Percentiles rank a stretch among this genome's conserved stretches.
phyloP scores from a whole-genome alignment of 2,113 vertebrate species.

The Cebus imitator region DNA sequence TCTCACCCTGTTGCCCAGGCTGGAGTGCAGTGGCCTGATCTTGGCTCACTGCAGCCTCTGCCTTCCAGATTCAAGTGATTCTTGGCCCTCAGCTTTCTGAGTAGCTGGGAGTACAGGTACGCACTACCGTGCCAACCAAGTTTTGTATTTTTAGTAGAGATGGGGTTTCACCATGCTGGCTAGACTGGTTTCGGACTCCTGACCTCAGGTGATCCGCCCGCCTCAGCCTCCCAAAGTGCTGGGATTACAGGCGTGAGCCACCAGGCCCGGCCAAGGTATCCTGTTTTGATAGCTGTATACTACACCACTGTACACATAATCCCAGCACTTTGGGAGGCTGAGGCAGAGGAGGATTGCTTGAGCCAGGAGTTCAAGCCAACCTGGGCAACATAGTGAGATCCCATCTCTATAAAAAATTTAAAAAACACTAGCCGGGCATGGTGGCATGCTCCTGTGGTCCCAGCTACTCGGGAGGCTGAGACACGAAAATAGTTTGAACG shows the following conservation, averaged over 20 bases:
- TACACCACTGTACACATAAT: not conserved
- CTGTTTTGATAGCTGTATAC: not conserved
- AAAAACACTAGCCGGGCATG: no score
- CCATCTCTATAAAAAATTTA: no score
- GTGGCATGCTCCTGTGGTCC: no score
- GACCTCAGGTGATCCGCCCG: not conserved
- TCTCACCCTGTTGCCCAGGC: not conserved
- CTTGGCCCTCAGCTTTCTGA: not conserved
- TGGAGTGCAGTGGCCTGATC: not conserved
- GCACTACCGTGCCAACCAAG: not conserved
- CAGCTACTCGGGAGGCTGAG: no score
- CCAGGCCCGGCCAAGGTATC: not conserved
- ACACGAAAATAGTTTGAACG: no score
- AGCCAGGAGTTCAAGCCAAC: no score
- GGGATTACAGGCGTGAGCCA: not conserved
- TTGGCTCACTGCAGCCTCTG: not conserved
- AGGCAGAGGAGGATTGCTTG: not conserved
- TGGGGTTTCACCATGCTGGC: not conserved
- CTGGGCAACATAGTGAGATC: no score
- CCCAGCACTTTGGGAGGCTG: not conserved
- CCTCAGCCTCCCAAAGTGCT: not conserved
- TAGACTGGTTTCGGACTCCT: not conserved
- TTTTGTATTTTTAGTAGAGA: not conserved
- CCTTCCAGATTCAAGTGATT: not conserved
- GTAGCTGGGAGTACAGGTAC: not conserved